Evolutionary conservation across 2,888 invertebrate species (phyloP).

Genomic region (Agonum fuliginosum): DNA sequence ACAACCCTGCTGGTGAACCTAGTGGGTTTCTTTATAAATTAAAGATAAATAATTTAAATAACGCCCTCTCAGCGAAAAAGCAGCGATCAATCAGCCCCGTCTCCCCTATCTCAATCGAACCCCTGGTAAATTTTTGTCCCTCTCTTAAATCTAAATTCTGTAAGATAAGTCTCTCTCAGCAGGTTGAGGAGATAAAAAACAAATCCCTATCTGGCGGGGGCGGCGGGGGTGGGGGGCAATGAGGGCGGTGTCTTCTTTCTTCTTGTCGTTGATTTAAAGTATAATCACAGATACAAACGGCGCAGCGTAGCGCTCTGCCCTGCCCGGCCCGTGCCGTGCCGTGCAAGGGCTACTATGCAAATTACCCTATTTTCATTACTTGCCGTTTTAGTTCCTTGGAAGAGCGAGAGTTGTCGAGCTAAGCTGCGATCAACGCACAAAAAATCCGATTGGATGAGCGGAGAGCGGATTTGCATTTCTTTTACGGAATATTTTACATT

Average conservation of each 20-base stretch:
- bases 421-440: slow-evolving; percentile 5
- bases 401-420: not conserved
- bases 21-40: not conserved
- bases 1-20: too few relatives aligned
- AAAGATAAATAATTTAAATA: not conserved
- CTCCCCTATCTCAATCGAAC: not conserved
- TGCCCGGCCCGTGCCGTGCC: too few relatives aligned
- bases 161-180: slow-evolving; percentile 39
- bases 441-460: slow-evolving; percentile 11
- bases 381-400: slow-evolving; percentile 37
- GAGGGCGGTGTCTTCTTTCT: slow-evolving; percentile 42
- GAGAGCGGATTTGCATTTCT: not conserved
- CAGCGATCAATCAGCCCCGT: not conserved
- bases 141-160: slow-evolving; percentile 30
- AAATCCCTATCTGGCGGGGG: slow-evolving; percentile 15
- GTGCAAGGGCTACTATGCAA: slow-evolving; percentile 55
- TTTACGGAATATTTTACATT: too few relatives aligned
- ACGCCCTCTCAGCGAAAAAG: not conserved
- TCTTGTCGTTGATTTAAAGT: slow-evolving; percentile 58
- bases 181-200: slow-evolving; percentile 51
- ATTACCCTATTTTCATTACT: slow-evolving; percentile 59
- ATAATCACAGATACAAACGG: slow-evolving; percentile 60
- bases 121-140: not conserved
- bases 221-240: not conserved
- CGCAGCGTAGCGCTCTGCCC: slow-evolving; percentile 26